Base-by-base conservation (phyloP, 35 echinoderm and acorn worm species). In the Heliocidaris erythrogramma region DNA sequence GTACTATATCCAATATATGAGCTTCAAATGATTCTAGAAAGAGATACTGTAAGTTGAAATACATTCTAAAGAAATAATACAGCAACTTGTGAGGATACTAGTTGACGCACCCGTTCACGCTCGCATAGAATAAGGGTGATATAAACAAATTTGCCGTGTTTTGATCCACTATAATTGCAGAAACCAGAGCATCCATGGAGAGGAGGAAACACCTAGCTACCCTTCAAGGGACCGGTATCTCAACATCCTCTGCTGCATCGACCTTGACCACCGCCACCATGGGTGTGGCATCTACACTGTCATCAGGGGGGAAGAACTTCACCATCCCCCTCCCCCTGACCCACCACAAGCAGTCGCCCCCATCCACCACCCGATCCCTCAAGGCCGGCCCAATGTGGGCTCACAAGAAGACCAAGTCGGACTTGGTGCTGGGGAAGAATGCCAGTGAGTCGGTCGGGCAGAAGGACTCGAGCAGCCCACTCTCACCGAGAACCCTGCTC, bases 151-250 rank as follows among this genome's bases (percentile, higher is more conserved):
- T 86, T 86, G 85, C 21, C 85, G 6, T 78, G 65, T 5, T 89
- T 47, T 89, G 31, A 89, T 89, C 32, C 9, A 8, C 29, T 48
- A 2, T 89, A 21, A 14, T 86, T 47, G 32, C 97, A 97, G 97
- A 97, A 96, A 97, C 97, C 0, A 97, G 94, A 90, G 95, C 97
- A 96, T 95, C 95, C 8, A 94, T 96, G 30, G 97, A 97, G 48
- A 96, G 97, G 59, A 96, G 94, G 49, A 97, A 97, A 78, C 95
- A 96, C 29, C 85, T 96, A 4, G 93, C 93, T 7, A 92, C 89
- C 17, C 59, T 94, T 69, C 96, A 97, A 31, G 92, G 92, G 16
- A 53, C 91, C 4, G 49, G 85, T 60, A 84, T 88, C 47, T 93
- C 96, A 71, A 89, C 49, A 59, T 49, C 93, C 49, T 21, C 96